phyloP scores from a whole-genome alignment of 2,113 vertebrate species.

The Elephantulus edwardii region DNA sequence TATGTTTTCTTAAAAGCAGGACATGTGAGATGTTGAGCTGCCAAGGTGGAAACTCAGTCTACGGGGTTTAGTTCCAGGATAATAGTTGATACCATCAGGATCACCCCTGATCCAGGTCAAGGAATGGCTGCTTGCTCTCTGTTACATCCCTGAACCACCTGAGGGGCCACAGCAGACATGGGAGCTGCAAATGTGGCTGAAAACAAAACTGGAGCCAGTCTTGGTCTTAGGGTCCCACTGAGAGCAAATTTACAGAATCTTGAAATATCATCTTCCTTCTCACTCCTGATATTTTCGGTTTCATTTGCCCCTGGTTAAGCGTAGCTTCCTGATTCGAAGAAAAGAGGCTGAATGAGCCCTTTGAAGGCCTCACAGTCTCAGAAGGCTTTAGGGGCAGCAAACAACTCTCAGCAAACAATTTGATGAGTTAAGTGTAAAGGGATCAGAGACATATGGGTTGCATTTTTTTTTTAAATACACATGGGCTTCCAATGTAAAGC shows the following conservation, averaged over 20 bases:
- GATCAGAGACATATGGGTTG: constrained; percentile 77
- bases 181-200: not conserved
- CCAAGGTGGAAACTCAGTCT: not conserved
- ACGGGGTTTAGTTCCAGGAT: not conserved
- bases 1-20: not conserved
- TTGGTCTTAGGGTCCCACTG: not conserved
- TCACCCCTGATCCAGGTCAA: not conserved
- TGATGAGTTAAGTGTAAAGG: constrained; percentile 79
- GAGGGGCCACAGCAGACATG: not conserved
- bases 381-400: constrained; percentile 66
- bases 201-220: not conserved
- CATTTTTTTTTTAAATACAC: constrained; percentile 73
- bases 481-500: constrained; percentile 71
- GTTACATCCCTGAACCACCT: not conserved
- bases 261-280: not conserved
- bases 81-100: not conserved
- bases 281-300: constrained; percentile 47
- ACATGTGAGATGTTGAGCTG: not conserved
- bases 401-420: constrained; percentile 65
- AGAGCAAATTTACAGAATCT: not conserved
- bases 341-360: constrained; percentile 55
- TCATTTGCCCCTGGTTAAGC: constrained; percentile 53
- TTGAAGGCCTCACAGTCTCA: constrained; percentile 64
- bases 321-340: constrained; percentile 74
- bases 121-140: not conserved